These are phyloP conservation scores for Ophioderma brevispina DNA, from an alignment of 35 echinoderm and acorn worm genomes.

Conservation along the genomic window DNA sequence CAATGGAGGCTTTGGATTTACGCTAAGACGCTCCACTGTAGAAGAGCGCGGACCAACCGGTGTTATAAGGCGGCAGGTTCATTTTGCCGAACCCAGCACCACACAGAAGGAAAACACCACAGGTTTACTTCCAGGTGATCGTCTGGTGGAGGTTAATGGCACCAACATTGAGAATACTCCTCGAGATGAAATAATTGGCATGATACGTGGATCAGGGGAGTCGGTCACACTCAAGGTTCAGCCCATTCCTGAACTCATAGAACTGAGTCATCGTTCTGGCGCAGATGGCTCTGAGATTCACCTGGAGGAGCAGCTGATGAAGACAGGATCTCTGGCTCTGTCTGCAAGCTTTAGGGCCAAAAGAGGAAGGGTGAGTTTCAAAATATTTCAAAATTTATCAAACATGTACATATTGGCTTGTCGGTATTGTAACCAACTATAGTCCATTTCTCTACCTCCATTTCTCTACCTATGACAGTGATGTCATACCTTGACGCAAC, in stretches of 20 bases:
- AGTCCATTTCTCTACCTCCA: no score
- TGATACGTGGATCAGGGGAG: constrained; percentile 85
- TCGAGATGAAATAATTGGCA: constrained; percentile 79
- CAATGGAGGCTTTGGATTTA: constrained; percentile 91
- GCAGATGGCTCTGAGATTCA: constrained; percentile 78
- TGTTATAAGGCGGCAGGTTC: constrained; percentile 69
- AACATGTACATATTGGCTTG: no score
- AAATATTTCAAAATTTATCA: no score
- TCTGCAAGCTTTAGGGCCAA: constrained; percentile 83
- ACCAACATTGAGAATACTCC: constrained; percentile 78
- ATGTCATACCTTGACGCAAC: no score
- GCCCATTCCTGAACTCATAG: constrained; percentile 93
- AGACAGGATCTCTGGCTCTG: constrained; percentile 76
- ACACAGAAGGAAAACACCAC: constrained; percentile 84
- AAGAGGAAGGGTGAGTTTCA: constrained; percentile 71
- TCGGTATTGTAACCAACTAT: no score
- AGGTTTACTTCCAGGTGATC: constrained; percentile 87
- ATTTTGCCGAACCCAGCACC: constrained; percentile 94
- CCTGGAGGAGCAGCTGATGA: constrained; percentile 87
- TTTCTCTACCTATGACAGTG: no score
- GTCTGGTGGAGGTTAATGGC: constrained; percentile 93
- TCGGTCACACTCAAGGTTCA: constrained; percentile 89
- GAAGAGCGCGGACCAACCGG: constrained; percentile 63
- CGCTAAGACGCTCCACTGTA: constrained; percentile 78
- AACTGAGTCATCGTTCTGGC: constrained; percentile 86